These are phyloP conservation scores for Camptogramma bilineatum DNA, from an alignment of 2,888 invertebrate species.

Conservation along the genomic window DNA sequence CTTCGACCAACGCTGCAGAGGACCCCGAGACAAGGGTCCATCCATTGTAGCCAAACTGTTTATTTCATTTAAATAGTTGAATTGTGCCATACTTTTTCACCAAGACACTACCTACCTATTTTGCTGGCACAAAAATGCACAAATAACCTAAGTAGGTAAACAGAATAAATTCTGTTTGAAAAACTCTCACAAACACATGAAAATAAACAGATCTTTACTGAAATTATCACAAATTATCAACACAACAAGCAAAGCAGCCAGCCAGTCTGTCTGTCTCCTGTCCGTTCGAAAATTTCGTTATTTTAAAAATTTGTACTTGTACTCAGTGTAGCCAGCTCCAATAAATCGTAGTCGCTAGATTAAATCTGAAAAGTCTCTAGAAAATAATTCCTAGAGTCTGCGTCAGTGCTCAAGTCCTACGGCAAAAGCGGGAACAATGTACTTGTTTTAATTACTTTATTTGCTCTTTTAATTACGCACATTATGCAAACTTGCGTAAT, in stretches of 20 bases:
- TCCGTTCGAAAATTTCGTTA: constrained; percentile 19
- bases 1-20: constrained; percentile 92
- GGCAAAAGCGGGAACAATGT: too few species aligned
- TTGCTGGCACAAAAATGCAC: constrained; percentile 4
- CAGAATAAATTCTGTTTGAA: constrained; percentile 8
- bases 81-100: constrained; percentile 88
- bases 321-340: too few species aligned
- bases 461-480: too few species aligned
- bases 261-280: constrained; percentile 4
- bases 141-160: constrained; percentile 2
- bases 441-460: too few species aligned
- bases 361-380: too few species aligned
- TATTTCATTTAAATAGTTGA: constrained; percentile 92
- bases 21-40: constrained; percentile 91
- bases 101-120: constrained; percentile 7
- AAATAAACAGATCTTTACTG: constrained; percentile 4
- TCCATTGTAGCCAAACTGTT: constrained; percentile 92
- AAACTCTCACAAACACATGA: background rate
- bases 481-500: too few species aligned
- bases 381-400: too few species aligned
- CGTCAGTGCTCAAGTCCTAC: too few species aligned
- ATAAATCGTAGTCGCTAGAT: too few species aligned
- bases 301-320: too few species aligned
- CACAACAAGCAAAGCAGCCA: constrained; percentile 6
- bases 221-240: background rate